These are phyloP conservation scores for Dufourea novaeangliae DNA, from an alignment of 1,140 invertebrate genomes.

Conservation along the genomic window DNA sequence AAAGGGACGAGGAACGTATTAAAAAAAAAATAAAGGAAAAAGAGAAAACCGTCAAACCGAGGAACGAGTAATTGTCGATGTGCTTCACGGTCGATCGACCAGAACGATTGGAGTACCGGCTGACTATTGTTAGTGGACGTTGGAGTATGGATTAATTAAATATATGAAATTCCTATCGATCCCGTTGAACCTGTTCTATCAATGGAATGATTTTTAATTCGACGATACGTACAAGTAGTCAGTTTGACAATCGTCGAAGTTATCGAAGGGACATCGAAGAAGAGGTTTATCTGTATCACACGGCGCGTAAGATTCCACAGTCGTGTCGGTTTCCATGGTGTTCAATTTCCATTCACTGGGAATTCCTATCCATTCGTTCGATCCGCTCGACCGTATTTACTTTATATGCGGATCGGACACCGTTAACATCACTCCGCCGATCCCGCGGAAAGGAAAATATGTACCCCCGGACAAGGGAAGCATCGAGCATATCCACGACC, in stretches of 20 bases:
- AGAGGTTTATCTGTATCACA: not conserved
- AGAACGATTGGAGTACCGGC: not conserved
- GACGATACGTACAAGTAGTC: no score
- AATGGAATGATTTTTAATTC: no score
- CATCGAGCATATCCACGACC: slow-evolving; percentile 38
- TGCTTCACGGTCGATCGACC: not conserved
- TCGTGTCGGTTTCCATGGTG: not conserved
- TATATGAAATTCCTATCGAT: not conserved
- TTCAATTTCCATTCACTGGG: slow-evolving; percentile 1
- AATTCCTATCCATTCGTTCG: not conserved
- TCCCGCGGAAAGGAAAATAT: slow-evolving; percentile 26
- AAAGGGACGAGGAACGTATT: not conserved
- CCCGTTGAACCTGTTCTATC: no score
- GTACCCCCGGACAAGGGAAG: slow-evolving; percentile 16
- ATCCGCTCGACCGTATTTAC: not conserved
- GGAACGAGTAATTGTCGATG: not conserved
- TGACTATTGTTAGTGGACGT: no score
- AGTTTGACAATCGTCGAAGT: not conserved
- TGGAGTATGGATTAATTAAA: no score
- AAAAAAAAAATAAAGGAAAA: not conserved
- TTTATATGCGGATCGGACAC: not conserved
- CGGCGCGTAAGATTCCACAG: not conserved
- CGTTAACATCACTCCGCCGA: slow-evolving; percentile 2
- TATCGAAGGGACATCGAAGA: not conserved
- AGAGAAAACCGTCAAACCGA: not conserved